Base-by-base conservation (phyloP, 2,113 vertebrate species). In the Burhinus bistriatus region DNA sequence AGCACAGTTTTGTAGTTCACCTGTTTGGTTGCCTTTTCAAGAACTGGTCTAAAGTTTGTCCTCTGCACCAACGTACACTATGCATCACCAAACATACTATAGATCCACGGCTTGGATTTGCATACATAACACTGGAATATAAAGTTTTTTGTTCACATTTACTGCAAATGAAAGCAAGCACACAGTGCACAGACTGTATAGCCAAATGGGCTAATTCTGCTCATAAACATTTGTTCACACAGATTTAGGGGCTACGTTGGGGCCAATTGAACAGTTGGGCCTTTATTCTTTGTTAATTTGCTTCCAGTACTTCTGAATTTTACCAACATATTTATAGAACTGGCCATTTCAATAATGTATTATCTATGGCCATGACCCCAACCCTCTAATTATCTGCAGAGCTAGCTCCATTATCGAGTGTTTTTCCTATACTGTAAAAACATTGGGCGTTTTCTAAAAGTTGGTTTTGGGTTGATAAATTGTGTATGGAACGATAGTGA, bases 191-290 rank as follows among this genome's bases (percentile, higher is more conserved):
- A 38, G 75, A 10, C 13, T 86, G 54, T n/a, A 42, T 4, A 82
- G 38, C 47, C 72, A 94, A 90, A 81, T 20, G 70, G 61, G 55
- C 32, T 89, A 38, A 78, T 89, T 80, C 78, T 76, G 52, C 30
- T 89, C 49, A 44, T 29, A 54, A 94, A 79, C 66, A 91, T 86
- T 93, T 95, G 66, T 68, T 84, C 78, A 47, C 66, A 57, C 45
- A 87, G 40, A 76, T 90, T 96, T 71, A 77, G 32, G 69, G 83
- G 16, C 72, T 77, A 22, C 15, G 0, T 17, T 59, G 34, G 47
- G 61, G 52, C 62, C 36, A 89, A 11, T 0, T 40, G 85, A 83
- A 93, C 66, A 68, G 54, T 66, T 81, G 75, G 44, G 21, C 26
- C 47, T 68, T 55, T 73, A 38, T 40, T 76, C 79, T 83, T 71